Base-by-base conservation (phyloP, 2,797 vertebrate species). In the Kryptolebias ocellatus region DNA sequence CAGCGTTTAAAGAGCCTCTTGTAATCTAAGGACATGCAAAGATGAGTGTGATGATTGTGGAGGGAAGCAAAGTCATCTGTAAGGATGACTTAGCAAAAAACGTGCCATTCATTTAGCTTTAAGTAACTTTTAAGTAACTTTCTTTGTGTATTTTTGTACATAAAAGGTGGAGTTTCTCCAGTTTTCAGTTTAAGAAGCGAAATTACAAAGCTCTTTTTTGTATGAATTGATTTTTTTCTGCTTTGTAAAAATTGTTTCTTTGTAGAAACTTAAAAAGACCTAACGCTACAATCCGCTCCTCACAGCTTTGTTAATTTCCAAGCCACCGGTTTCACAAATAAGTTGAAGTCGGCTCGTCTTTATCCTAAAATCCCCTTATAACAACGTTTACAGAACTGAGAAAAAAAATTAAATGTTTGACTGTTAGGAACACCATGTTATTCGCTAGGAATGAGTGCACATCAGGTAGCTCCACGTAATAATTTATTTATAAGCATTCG, bases 401-500 rank as follows among this genome's bases (percentile, higher is more conserved):
- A 16, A 29, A 17, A 15, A 0, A 3, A 17, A 10, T 34, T 10
- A 17, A 6, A 14, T 53, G 6, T 54, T 31, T 34, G 28, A 24
- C 20, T 17, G 3, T n/a, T 17, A n/a, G 7, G 2, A 4, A 56
- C 37, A 39, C 9, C 3, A 2, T 18, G 9, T 45, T 15, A 4
- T 45, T 29, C 18, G 4, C 10, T 12, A 24, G 2, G 20, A 58
- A 10, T 46, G 1, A 55, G 59, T 15, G 52, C n/a, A 62, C 18
- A 51, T 51, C 31, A 34, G 16, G 20, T 4, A 16, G 4, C 74
- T 74, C 50, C 72, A 64, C 75, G 16, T 76, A 80, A 85, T 86
- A 76, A 86, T 91, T 92, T 90, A 89, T 87, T 88, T 10, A 78
- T 60, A 57, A 51, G 56, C 58, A 72, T 81, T 61, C 60, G 67